phyloP scores from a whole-genome alignment of 2,797 vertebrate species.

The Bradypodion ventrale region DNA sequence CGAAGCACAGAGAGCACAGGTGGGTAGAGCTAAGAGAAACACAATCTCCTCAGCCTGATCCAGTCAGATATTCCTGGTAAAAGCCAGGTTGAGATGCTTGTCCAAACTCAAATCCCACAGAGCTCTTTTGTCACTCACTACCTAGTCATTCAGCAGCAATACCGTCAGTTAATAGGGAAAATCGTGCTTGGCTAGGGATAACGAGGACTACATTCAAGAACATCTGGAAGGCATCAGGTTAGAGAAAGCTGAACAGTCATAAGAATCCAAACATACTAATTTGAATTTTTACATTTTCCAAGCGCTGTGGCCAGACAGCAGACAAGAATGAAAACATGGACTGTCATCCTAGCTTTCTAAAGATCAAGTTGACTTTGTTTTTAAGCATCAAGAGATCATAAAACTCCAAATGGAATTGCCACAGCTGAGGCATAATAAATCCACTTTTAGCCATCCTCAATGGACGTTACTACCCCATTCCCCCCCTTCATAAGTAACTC shows the following conservation, averaged over 20 bases:
- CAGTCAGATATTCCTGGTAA: not conserved
- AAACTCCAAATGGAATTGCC: not conserved
- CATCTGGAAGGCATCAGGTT: not conserved
- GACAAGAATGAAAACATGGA: not conserved
- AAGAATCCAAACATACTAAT: not conserved
- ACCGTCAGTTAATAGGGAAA: not conserved
- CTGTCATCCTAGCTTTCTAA: not conserved
- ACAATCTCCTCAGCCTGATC: not conserved
- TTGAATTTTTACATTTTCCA: not conserved
- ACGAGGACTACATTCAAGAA: not conserved
- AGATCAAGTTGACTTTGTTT: not conserved
- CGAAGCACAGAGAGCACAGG: not conserved
- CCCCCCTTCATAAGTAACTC: not conserved
- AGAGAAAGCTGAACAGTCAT: not conserved
- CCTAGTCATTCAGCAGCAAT: not conserved
- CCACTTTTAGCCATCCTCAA: not conserved
- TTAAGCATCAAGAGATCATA: not conserved
- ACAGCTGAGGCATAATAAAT: not conserved
- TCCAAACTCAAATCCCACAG: not conserved
- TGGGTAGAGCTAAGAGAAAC: not conserved
- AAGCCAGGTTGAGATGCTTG: not conserved
- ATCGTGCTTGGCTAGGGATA: not conserved
- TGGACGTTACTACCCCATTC: not conserved
- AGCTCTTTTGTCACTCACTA: not conserved
- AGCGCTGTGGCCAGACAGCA: not conserved